These are phyloP conservation scores for Phodopus roborovskii DNA, from an alignment of 2,113 vertebrate species.

Conservation along the genomic window DNA sequence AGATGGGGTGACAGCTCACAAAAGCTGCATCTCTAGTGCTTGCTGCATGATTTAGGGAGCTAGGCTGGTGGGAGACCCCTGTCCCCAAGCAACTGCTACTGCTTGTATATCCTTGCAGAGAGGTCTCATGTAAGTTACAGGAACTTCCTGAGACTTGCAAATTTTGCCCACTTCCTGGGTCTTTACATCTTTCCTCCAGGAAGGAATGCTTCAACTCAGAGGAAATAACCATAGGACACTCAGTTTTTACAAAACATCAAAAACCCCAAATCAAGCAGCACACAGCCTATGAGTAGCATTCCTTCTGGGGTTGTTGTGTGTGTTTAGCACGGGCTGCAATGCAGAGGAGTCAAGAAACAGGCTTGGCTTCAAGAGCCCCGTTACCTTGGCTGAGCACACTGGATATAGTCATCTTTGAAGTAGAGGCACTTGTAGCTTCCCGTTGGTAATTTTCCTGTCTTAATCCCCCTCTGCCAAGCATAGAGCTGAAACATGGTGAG, in stretches of 20 bases:
- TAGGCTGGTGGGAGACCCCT: neutral
- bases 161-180: neutral
- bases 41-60: neutral
- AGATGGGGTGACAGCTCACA: neutral
- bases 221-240: neutral
- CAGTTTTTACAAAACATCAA: neutral
- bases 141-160: neutral
- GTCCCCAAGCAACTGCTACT: neutral
- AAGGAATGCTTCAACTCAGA: neutral
- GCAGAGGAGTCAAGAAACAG: neutral
- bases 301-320: neutral
- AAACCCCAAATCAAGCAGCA: neutral
- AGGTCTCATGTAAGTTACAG: neutral
- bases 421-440: neutral
- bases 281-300: neutral
- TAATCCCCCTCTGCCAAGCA: neutral
- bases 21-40: neutral
- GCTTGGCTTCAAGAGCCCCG: neutral
- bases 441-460: neutral
- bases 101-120: neutral
- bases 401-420: neutral
- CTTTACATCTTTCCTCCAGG: neutral
- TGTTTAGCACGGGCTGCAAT: neutral
- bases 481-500: neutral
- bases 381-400: neutral